Evolutionary conservation across 1,140 invertebrate species (phyloP), one percentile per base, ranked within the genome.

Genomic region (Tetraneura akinire): DNA sequence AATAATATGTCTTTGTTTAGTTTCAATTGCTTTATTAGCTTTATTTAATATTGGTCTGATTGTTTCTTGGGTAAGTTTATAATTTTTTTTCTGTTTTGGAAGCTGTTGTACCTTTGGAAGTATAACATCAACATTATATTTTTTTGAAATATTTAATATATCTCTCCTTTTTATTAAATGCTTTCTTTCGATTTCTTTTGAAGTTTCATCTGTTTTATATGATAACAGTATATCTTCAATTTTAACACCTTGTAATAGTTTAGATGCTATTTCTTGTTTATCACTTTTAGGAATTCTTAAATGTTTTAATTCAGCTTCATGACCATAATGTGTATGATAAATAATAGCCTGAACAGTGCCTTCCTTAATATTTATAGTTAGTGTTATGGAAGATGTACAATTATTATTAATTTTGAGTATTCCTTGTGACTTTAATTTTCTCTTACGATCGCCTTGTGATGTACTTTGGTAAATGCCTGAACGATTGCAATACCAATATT

Each of bases 401-500:
- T 76, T 57, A 57, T 76, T 42, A 57, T 76, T 55, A 10, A 76
- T 76, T 76, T 55, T 57, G 23, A 76, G 32, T 14, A 53, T 57
- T 14, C 71, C 51, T 76, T 57, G 71, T 37, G 51, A 76, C 37
- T 76, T 55, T 55, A 76, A 57, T 6, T 76, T 76, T 21, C 23
- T 29, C 3, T 9, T 76, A 16, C 32, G 16, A 42, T 37, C 8
- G 32, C n/a, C 32, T 76, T 53, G 29, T 57, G 21, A 23, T 57
- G 32, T 3, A 57, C 32, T 76, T 0, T 57, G n/a, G 21, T 76
- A 76, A 57, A 55, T 76, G 21, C 29, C 51, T 42, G 51, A 76
- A 57, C 51, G 42, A 23, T 57, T 76, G 11, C 51, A 76, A 42
- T 71, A 71, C 47, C 71, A 76, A 76, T 76, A 76, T 57, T 76